These are phyloP conservation scores for Brienomyrus brachyistius DNA, from an alignment of 2,113 vertebrate species.

Conservation along the genomic window DNA sequence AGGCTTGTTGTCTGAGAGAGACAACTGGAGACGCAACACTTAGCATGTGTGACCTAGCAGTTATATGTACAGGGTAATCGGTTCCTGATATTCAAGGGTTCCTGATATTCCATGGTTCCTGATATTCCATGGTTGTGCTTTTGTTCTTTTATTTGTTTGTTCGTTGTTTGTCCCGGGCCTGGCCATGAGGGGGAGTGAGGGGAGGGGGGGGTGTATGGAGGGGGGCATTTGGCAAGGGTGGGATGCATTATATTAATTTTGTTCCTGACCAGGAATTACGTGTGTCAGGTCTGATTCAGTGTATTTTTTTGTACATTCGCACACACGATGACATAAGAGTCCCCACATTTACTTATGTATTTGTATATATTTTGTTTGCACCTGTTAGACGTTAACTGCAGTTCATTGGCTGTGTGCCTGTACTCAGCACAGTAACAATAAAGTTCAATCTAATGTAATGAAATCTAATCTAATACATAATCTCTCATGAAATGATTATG, in stretches of 20 bases:
- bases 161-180: background rate
- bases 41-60: background rate
- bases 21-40: background rate
- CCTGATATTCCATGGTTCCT: too few relatives aligned
- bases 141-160: background rate
- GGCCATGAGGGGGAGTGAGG: too few relatives aligned
- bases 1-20: background rate
- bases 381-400: background rate
- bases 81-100: too few relatives aligned
- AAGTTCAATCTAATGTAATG: background rate
- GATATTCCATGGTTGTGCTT: background rate
- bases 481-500: background rate
- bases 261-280: background rate
- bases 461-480: background rate
- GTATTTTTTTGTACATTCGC: background rate
- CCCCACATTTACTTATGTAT: background rate
- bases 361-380: background rate
- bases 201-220: background rate
- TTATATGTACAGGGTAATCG: background rate
- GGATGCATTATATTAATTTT: background rate
- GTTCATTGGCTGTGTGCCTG: background rate
- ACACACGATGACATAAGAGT: background rate
- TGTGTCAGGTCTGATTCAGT: background rate
- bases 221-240: background rate
- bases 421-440: background rate